These are phyloP conservation scores for Corythucha ciliata DNA, from an alignment of 2,888 invertebrate genomes.

Conservation along the genomic window DNA sequence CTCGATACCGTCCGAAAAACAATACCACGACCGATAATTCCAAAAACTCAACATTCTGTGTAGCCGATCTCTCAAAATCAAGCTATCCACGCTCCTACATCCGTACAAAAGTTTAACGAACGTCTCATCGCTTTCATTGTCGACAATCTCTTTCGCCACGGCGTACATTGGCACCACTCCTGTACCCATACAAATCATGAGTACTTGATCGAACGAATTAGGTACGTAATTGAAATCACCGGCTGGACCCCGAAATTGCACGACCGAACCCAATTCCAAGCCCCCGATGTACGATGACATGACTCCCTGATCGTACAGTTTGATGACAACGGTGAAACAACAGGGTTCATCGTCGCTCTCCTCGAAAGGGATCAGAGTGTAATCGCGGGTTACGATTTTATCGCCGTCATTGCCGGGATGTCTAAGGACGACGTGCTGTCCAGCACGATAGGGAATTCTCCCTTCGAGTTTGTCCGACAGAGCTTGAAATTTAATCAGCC, in stretches of 20 bases:
- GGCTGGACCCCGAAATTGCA: constrained; percentile 69
- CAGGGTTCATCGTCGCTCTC: constrained; percentile 15
- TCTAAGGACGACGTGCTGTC: constrained; percentile 48
- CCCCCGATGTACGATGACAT: constrained; percentile 50
- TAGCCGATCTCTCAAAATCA: constrained; percentile 54
- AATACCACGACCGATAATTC: constrained; percentile 54
- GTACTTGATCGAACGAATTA: constrained; percentile 43
- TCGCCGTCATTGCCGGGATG: no score
- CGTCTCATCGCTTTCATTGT: constrained; percentile 58
- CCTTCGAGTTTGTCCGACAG: constrained; percentile 39
- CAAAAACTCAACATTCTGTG: constrained; percentile 52
- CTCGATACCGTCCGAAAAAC: no score
- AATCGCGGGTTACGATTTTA: constrained; percentile 34
- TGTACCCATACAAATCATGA: constrained; percentile 60
- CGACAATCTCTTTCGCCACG: constrained; percentile 51
- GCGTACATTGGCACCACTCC: constrained; percentile 62
- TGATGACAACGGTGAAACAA: constrained; percentile 53
- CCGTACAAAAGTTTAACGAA: constrained; percentile 54
- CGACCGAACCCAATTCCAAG: constrained; percentile 53
- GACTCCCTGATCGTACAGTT: constrained; percentile 49
- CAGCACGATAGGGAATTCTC: no score
- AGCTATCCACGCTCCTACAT: constrained; percentile 48
- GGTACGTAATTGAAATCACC: constrained; percentile 48
- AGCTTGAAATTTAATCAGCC: constrained; percentile 6
- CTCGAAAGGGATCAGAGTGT: constrained; percentile 35